A percentile compares a stretch with the other conserved stretches of the same genome.
phyloP scores from a whole-genome alignment of 30 jellyfish, hydroid and myxozoan genomes.

The Nemopilema nomurai region DNA sequence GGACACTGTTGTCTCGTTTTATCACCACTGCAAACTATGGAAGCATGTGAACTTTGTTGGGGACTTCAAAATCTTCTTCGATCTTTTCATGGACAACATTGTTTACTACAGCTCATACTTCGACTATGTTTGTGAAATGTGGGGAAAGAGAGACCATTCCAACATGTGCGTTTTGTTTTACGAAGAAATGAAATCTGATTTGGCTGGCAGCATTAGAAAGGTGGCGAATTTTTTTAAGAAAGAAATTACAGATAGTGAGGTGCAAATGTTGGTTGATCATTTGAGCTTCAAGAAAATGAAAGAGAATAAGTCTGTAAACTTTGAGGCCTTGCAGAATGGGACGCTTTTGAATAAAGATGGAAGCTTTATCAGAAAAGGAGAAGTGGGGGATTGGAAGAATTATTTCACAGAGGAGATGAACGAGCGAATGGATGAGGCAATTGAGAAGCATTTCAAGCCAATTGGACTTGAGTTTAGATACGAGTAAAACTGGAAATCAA shows the following conservation, averaged over 20 bases:
- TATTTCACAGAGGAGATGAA: constrained; percentile 19
- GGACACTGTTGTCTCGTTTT: constrained; percentile 13
- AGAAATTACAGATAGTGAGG: background rate
- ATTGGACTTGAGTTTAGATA: constrained; percentile 17
- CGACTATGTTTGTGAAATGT: background rate
- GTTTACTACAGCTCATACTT: background rate
- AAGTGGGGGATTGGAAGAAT: constrained; percentile 36
- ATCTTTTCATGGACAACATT: constrained; percentile 10
- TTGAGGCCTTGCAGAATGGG: background rate
- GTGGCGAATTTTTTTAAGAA: constrained; percentile 4
- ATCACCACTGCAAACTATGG: background rate
- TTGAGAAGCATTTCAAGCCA: background rate
- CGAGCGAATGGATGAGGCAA: constrained; percentile 16
- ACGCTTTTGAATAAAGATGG: background rate
- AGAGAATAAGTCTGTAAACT: background rate
- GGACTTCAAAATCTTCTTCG: background rate
- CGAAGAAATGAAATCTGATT: constrained; percentile 14
- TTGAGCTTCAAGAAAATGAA: constrained; percentile 13
- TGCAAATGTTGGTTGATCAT: constrained; percentile 1
- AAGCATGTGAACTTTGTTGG: background rate
- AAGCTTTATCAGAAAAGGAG: constrained; percentile 16
- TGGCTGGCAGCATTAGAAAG: background rate
- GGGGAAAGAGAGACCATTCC: constrained; percentile 23
- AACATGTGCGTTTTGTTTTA: constrained; percentile 1
- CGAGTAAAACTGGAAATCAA: constrained; percentile 2